These are phyloP conservation scores for Hydractinia symbiolongicarpus DNA, from an alignment of 30 jellyfish, hydroid and myxozoan species.

Conservation along the genomic window DNA sequence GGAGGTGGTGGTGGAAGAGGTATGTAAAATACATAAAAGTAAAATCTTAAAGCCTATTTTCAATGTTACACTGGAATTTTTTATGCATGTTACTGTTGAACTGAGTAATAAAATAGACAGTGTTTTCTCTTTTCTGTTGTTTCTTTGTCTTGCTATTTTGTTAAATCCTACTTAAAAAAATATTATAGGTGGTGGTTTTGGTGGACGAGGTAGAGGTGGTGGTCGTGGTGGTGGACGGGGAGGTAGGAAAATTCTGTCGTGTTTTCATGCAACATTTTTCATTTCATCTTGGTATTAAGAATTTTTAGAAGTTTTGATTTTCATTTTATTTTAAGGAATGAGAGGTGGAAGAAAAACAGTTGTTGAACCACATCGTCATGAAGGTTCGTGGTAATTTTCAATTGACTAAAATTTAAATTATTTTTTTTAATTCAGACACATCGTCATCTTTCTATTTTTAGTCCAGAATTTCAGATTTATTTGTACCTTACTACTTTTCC, in stretches of 20 bases:
- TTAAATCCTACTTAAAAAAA: neutral
- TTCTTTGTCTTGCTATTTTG: neutral
- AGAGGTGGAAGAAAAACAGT: slow-evolving; percentile 88
- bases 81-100: too few species aligned
- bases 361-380: slow-evolving; percentile 97
- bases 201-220: slow-evolving; percentile 86
- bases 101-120: neutral
- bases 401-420: neutral
- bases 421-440: neutral
- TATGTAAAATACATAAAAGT: neutral
- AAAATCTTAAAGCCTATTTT: too few species aligned
- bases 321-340: slow-evolving; percentile 53
- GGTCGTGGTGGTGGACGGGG: slow-evolving; percentile 88
- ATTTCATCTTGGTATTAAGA: neutral
- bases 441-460: too few species aligned
- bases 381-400: slow-evolving; percentile 44
- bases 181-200: slow-evolving; percentile 59
- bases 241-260: slow-evolving; percentile 16
- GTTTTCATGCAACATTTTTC: neutral
- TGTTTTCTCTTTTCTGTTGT: neutral
- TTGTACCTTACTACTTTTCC: neutral
- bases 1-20: slow-evolving; percentile 29
- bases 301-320: neutral
- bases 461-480: neutral
- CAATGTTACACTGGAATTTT: too few species aligned